Percentiles rank a stretch among this genome's conserved stretches.
These are phyloP conservation scores for Melolontha melolontha DNA, from an alignment of 2,888 invertebrate genomes.

Conservation along the genomic window DNA sequence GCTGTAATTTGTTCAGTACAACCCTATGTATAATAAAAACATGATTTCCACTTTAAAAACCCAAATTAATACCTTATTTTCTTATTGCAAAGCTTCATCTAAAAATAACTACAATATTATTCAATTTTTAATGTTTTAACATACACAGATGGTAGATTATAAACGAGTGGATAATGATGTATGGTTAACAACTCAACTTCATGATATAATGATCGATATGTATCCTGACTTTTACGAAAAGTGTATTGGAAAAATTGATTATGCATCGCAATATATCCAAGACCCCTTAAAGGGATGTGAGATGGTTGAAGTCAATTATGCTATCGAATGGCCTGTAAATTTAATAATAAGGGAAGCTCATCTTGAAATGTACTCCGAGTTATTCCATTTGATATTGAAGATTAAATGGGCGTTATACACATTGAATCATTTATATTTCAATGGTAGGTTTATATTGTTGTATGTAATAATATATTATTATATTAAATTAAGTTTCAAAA, in stretches of 20 bases:
- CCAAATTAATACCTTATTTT: no score
- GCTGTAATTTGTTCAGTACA: no score
- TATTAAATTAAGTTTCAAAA: not conserved
- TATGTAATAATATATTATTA: slow-evolving; percentile 1
- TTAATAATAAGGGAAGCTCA: slow-evolving; percentile 59
- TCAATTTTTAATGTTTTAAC: no score
- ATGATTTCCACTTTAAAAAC: no score
- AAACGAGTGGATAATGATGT: slow-evolving; percentile 59
- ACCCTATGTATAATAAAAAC: no score
- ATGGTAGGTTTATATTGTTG: slow-evolving; percentile 51
- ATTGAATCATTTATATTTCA: slow-evolving; percentile 58
- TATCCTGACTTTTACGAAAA: slow-evolving; percentile 60
- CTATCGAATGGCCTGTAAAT: slow-evolving; percentile 61
- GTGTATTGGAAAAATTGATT: slow-evolving; percentile 55
- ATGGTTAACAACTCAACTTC: slow-evolving; percentile 60
- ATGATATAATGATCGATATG: slow-evolving; percentile 61
- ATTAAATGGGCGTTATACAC: slow-evolving; percentile 63
- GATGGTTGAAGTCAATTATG: slow-evolving; percentile 55
- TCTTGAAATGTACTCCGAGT: slow-evolving; percentile 57
- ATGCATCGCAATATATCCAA: slow-evolving; percentile 44
- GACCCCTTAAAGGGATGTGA: slow-evolving; percentile 56
- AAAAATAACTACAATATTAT: no score
- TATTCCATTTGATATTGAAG: slow-evolving; percentile 61
- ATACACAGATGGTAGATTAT: slow-evolving; percentile 53
- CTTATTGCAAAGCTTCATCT: no score